These are phyloP conservation scores for Eupithecia abbreviata DNA, from an alignment of 2,888 invertebrate genomes.

Conservation along the genomic window DNA sequence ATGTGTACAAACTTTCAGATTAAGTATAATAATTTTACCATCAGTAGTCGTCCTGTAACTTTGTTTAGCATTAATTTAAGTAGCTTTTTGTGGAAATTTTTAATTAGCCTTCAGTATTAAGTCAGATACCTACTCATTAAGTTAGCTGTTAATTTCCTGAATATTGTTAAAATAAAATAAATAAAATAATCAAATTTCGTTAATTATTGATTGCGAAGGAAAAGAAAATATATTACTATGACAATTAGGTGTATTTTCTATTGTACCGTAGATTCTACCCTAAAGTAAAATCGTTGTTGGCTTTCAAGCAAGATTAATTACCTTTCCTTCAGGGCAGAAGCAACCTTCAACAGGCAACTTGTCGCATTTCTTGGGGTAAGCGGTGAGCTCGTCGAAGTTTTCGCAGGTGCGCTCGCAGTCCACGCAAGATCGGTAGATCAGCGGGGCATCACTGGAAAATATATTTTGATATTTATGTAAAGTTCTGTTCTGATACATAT, in stretches of 20 bases:
- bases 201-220: not conserved
- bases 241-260: not conserved
- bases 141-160: too few species aligned
- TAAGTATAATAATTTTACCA: too few species aligned
- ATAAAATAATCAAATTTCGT: too few species aligned
- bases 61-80: too few species aligned
- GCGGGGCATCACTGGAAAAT: conserved; percentile 57
- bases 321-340: conserved; percentile 91
- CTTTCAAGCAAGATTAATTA: conserved; percentile 50
- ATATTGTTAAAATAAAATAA: too few species aligned
- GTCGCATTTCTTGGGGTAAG: conserved; percentile 75
- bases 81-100: too few species aligned
- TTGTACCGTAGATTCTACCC: too few species aligned
- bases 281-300: not conserved
- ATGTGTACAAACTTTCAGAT: too few species aligned
- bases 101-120: too few species aligned
- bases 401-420: conserved; percentile 88
- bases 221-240: not conserved
- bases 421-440: conserved; percentile 75
- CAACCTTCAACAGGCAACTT: conserved; percentile 88
- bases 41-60: too few species aligned
- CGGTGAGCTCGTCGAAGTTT: conserved; percentile 75
- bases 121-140: too few species aligned
- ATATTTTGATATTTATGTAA: not conserved
- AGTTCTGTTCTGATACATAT: not conserved